Evolutionary conservation across 2,797 vertebrate species (phyloP), one percentile per base, ranked within the genome.

Genomic region (Erpetoichthys calabaricus): DNA sequence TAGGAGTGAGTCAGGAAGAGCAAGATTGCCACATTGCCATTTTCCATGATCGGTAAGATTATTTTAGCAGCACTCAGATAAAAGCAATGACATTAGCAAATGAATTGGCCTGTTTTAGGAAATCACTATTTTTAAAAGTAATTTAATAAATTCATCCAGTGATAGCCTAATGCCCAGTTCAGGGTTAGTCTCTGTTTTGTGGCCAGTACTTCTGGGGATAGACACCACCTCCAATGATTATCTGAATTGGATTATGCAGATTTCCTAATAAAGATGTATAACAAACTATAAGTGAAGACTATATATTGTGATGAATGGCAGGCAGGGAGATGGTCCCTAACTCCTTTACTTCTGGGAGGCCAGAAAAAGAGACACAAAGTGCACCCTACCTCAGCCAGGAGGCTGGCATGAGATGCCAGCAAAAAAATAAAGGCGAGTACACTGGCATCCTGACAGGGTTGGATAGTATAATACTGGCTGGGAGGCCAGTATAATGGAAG

Each of bases 1-100:
- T 73, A 1, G 91, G 92, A 1, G 60, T 73, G 2, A 0, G 0
- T 2, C 70, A 6, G 4, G 68, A 90, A 51, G 84, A 82, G 55
- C 89, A 92, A 1, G 57, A 73, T 0, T 98, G 95, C 64, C 73
- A 77, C 4, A 60, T 95, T 66, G 87, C 91, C 56, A 64, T 95
- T 57, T 92, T 94, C 59, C 59, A 67, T 54, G 78, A 77, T 44
- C 64, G 44, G 84, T 84, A 63, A 70, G 65, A 44, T n/a, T 43
- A 7, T 5, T 5, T 8, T 59, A 3, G 0, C 43, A 1, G 4
- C 59, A 0, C 0, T 25, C 25, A 25, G 25, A 25, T 25, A 25
- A 25, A 25, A 25, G 25, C 25, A 25, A 25, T 25, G 25, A 51
- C 46, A 7, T 56, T 65, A 45, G 42, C 8, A 41, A n/a, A 9